Evolutionary conservation across 2,797 vertebrate species (phyloP).

Genomic region (Xenopus petersii): DNA sequence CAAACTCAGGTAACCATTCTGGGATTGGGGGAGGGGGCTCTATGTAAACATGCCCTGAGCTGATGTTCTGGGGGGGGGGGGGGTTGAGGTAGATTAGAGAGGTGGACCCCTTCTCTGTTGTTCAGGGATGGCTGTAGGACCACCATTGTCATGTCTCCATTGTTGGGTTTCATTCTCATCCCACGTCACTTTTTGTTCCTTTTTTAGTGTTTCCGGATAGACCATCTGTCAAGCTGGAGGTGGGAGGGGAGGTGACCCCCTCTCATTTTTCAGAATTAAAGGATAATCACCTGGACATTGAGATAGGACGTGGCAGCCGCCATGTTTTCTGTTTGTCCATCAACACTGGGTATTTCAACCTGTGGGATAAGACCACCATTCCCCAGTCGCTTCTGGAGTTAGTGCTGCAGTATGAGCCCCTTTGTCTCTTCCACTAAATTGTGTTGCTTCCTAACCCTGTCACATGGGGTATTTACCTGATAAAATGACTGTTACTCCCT

Average conservation of each 20-base stretch:
- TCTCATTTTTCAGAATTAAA: background rate
- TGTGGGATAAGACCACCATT: background rate
- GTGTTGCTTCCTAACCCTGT: too few species aligned
- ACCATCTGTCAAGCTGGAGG: constrained; percentile 44
- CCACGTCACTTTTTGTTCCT: constrained; percentile 54
- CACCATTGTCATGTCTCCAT: background rate
- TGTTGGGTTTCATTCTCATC: constrained; percentile 10
- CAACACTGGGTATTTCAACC: background rate
- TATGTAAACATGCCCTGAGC: too few species aligned
- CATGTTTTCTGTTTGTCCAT: too few species aligned
- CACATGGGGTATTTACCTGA: background rate
- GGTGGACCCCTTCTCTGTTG: too few species aligned
- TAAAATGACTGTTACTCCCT: background rate
- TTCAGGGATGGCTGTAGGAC: too few species aligned
- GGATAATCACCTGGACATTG: background rate
- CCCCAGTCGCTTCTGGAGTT: background rate
- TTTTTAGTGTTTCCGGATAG: constrained; percentile 62
- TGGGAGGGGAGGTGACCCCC: background rate
- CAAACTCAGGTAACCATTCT: constrained; percentile 27
- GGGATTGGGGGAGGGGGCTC: too few species aligned
- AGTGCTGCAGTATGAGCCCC: background rate
- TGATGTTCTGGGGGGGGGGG: too few species aligned
- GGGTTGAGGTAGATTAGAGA: too few species aligned
- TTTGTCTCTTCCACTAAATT: too few species aligned
- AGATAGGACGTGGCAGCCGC: background rate